Percentiles rank a stretch among this genome's conserved stretches.
Evolutionary conservation across 2,113 vertebrate genomes (phyloP).

Genomic region (Lycocorax pyrrhopterus): DNA sequence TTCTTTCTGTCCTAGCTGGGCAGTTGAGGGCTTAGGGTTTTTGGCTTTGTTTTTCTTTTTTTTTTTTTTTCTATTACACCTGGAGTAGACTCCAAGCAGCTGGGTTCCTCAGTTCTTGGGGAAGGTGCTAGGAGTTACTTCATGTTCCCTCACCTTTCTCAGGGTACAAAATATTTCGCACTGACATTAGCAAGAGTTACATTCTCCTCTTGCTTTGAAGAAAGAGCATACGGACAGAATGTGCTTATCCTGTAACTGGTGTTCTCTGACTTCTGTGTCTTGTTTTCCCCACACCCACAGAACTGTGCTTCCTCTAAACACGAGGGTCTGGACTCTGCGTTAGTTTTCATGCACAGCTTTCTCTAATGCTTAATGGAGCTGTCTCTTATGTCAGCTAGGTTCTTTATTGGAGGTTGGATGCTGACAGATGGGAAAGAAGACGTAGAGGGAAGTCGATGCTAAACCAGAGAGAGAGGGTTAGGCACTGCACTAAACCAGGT

Average conservation of each 20-base stretch:
- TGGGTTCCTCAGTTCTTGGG: not conserved
- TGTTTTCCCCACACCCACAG: not conserved
- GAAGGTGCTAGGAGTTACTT: not conserved
- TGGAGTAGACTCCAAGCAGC: not conserved
- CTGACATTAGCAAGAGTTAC: not conserved
- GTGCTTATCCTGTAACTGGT: not conserved
- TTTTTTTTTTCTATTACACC: rapidly evolving
- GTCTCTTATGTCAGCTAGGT: not conserved
- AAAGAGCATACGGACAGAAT: not conserved
- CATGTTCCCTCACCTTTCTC: not conserved
- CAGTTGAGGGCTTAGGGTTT: not conserved
- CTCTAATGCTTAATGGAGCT: not conserved
- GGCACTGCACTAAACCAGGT: not conserved
- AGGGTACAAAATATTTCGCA: not conserved
- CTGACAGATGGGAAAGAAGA: not conserved
- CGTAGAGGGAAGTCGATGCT: not conserved
- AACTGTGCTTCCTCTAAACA: not conserved
- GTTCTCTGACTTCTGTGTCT: not conserved
- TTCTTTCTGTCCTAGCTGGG: not conserved
- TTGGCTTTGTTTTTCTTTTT: not conserved
- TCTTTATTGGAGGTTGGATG: not conserved
- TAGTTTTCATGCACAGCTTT: not conserved
- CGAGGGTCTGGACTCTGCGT: not conserved
- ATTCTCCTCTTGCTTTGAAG: not conserved
- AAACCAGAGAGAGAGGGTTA: not conserved